Evolutionary conservation across 2,888 invertebrate species (phyloP), one percentile per base, ranked within the genome.

Genomic region (Metallyticus violacea): DNA sequence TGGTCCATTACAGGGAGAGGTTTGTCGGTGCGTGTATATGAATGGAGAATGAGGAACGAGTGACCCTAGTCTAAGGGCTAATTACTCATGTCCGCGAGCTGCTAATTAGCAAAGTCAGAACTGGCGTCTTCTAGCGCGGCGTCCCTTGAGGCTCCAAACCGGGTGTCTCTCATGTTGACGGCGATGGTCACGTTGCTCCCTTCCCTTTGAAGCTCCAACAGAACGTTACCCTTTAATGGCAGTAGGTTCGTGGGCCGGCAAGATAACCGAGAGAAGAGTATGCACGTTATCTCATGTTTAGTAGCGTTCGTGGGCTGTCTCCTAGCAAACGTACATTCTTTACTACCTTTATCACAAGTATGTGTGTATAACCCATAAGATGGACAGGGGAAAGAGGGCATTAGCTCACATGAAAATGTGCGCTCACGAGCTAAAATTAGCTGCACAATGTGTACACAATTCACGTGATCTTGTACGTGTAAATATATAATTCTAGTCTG

Each of bases 191-290:
- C n/a, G 81, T 26, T 81, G 29, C n/a, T 77, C 26, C n/a, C 77
- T 28, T 27, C 83, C 28, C 77, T 77, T 83, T 26, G 83, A 83
- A 81, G 62, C 62, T 81, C 81, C 40, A 77, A 77, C 9, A 83
- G 77, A 15, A 29, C 26, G 77, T 25, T 83, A 77, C 83, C 83
- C 83, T 83, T 83, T 83, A 83, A 82, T 76, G 82, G 62, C 26
- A 62, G 81, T 5, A 62, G 40, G 40, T 62, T 62, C 40, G 40
- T 62, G 40, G 40, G 40, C 40, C 40, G 40, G 15, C 15, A 15
- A 15, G 40, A 62, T 40, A 40, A 40, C 40, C 40, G 40, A 40
- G 40, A 9, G 40, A 15, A 40, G 40, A 40, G 40, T 15, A 40
- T 40, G 9, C 40, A 40, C 40, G 40, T 40, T 40, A 40, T 40